phyloP scores from a whole-genome alignment of 2,888 invertebrate genomes.

The Heliothis peltigera region DNA sequence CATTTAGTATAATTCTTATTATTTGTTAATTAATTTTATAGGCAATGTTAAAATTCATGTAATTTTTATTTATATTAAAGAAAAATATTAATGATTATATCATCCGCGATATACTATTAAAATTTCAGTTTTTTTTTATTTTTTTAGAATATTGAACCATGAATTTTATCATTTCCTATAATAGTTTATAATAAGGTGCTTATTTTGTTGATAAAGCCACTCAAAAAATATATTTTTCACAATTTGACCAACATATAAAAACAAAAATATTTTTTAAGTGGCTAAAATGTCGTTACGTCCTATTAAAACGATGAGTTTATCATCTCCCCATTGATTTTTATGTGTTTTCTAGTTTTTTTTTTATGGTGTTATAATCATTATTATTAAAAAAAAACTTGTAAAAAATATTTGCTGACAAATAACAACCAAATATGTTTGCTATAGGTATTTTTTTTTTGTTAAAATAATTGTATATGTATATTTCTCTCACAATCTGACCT shows the following conservation, averaged over 20 bases:
- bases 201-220: conserved; percentile 45
- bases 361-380: conserved; percentile 13
- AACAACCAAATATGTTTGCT: too few species aligned
- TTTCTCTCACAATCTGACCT: conserved; percentile 59
- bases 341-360: conserved; percentile 17
- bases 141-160: not conserved
- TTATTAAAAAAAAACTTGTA: conserved; percentile 18
- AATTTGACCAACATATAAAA: not conserved
- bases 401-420: conserved; percentile 5
- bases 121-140: not conserved
- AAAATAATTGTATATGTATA: conserved; percentile 79
- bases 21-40: conserved; percentile 52
- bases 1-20: conserved; percentile 56
- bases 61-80: not conserved
- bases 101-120: too few species aligned
- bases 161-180: conserved; percentile 22
- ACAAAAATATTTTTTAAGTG: conserved; percentile 24
- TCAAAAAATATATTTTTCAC: conserved; percentile 25
- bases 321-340: conserved; percentile 26
- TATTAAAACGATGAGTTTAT: conserved; percentile 6
- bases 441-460: conserved; percentile 53
- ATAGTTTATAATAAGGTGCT: conserved; percentile 52
- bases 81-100: too few species aligned
- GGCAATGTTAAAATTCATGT: conserved; percentile 14
- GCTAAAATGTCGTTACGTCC: conserved; percentile 6